Evolutionary conservation across 2,888 invertebrate genomes (phyloP).

Genomic region (Drosophila dives): DNA sequence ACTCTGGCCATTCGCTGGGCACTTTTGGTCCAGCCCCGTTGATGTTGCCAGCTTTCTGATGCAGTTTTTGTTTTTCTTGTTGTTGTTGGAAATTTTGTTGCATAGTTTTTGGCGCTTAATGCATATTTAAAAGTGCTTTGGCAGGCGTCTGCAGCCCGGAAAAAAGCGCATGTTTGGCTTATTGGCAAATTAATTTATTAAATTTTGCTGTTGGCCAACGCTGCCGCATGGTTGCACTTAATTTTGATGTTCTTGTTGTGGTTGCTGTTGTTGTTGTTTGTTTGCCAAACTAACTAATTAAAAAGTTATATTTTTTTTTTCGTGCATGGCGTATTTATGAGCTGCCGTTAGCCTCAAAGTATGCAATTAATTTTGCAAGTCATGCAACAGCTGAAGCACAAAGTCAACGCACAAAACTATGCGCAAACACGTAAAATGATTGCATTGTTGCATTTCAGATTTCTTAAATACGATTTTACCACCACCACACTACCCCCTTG

Average conservation of each 20-base stretch:
- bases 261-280: conserved; percentile 31
- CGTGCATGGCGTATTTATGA: conserved; percentile 46
- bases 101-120: conserved; percentile 65
- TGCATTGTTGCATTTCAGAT: conserved; percentile 72
- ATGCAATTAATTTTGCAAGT: conserved; percentile 67
- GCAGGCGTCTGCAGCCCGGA: conserved; percentile 42
- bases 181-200: conserved; percentile 77
- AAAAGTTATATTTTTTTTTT: conserved; percentile 59
- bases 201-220: conserved; percentile 54
- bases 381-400: conserved; percentile 27
- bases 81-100: conserved; percentile 22
- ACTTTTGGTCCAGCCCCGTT: conserved; percentile 15
- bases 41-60: conserved; percentile 50
- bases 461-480: conserved; percentile 16
- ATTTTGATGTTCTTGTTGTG: conserved; percentile 18
- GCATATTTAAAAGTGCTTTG: conserved; percentile 70
- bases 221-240: conserved; percentile 43
- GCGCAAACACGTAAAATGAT: conserved; percentile 66
- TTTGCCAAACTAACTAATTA: conserved; percentile 70
- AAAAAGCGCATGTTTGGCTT: conserved; percentile 68
- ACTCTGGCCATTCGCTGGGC: conserved; percentile 23
- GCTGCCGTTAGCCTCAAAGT: conserved; percentile 58
- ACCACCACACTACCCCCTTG: neutral
- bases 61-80: conserved; percentile 28
- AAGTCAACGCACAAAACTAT: conserved; percentile 63